phyloP scores from a whole-genome alignment of 1,140 invertebrate genomes.

The Manduca sexta region DNA sequence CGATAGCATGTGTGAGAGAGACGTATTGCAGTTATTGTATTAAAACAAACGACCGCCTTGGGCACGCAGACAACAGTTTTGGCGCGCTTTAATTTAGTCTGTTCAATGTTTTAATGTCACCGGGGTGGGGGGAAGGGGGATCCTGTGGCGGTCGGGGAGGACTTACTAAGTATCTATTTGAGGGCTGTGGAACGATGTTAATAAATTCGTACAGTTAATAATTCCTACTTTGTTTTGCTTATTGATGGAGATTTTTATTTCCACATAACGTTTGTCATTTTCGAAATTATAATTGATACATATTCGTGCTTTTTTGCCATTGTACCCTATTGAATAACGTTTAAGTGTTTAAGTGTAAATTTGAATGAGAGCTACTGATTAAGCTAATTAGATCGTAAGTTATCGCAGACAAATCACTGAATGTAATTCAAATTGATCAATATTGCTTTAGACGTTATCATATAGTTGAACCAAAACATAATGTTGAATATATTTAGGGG shows the following conservation, averaged over 20 bases:
- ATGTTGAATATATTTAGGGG: no score
- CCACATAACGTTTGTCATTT: no score
- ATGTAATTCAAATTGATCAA: no score
- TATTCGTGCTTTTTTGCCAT: no score
- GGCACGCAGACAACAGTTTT: conserved; percentile 65
- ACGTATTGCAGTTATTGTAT: conserved; percentile 60
- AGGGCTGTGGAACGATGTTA: conserved; percentile 60
- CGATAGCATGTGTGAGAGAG: conserved; percentile 48
- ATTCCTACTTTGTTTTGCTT: conserved; percentile 46
- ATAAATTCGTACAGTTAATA: conserved; percentile 67
- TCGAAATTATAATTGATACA: no score
- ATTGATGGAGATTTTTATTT: conserved; percentile 10
- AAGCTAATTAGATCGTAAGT: no score
- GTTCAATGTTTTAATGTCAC: conserved; percentile 64
- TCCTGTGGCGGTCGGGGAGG: conserved; percentile 19
- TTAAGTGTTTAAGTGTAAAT: no score
- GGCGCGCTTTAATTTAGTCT: conserved; percentile 70
- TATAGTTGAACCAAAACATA: no score
- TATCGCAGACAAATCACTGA: no score
- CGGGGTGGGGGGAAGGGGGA: conserved; percentile 23
- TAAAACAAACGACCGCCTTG: conserved; percentile 71
- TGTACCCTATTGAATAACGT: no score
- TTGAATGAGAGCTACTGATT: no score
- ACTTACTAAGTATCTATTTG: conserved; percentile 68
- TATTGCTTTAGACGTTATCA: no score